These are phyloP conservation scores for Ellobius talpinus DNA, from an alignment of 2,113 vertebrate species.

Conservation along the genomic window DNA sequence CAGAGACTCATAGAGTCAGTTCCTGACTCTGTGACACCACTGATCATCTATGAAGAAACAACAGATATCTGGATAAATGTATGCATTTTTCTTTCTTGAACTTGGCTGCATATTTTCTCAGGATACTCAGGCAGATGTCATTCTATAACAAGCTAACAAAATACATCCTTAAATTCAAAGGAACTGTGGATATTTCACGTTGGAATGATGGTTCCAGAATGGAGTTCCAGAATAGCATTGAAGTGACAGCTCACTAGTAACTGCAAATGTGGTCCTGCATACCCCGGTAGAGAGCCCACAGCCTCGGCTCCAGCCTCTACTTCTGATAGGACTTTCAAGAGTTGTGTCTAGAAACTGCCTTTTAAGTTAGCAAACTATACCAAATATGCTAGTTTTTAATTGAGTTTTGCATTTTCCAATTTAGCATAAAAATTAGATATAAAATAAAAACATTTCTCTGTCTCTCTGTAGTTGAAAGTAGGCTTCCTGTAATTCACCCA, in stretches of 20 bases:
- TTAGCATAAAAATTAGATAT: constrained; percentile 40
- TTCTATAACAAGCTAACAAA: constrained; percentile 35
- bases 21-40: constrained; percentile 88
- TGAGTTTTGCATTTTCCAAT: constrained; percentile 60
- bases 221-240: neutral
- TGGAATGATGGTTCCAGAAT: constrained; percentile 42
- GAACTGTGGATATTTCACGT: constrained; percentile 13
- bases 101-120: constrained; percentile 57
- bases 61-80: constrained; percentile 93
- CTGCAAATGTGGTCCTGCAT: constrained; percentile 36
- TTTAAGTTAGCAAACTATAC: constrained; percentile 18
- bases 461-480: constrained; percentile 20
- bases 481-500: constrained; percentile 47
- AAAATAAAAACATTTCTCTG: constrained; percentile 42
- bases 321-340: constrained; percentile 21
- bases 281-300: neutral
- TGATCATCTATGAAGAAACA: constrained; percentile 91
- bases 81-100: constrained; percentile 73
- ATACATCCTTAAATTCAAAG: constrained; percentile 26
- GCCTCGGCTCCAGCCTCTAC: neutral
- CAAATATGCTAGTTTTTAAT: constrained; percentile 16
- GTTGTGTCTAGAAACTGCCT: neutral
- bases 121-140: constrained; percentile 22
- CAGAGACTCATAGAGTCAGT: constrained; percentile 88
- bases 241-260: neutral